These are phyloP conservation scores for Porites evermanni DNA, from an alignment of 92 coral and sea anemone genomes.

Conservation along the genomic window DNA sequence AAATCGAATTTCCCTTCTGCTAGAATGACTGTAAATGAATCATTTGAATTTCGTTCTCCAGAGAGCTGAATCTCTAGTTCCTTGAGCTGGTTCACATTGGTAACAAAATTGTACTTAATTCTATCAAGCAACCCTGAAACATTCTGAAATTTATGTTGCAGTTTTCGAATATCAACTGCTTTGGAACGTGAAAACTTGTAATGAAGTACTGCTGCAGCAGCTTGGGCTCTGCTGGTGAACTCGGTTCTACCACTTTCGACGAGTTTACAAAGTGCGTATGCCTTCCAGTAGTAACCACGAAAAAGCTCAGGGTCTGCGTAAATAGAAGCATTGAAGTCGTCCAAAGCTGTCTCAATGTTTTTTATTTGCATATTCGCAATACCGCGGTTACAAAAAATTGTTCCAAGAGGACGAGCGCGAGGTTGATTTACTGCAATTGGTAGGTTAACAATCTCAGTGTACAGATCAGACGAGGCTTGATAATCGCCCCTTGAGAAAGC, in stretches of 20 bases:
- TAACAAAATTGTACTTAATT: neutral
- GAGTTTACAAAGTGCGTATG: neutral
- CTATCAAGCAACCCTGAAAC: neutral
- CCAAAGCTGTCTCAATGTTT: neutral
- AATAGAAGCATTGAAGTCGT: neutral
- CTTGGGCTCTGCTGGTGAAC: neutral
- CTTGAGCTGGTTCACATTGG: neutral
- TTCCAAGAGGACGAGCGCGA: neutral
- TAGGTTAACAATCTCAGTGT: neutral
- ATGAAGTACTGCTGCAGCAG: neutral
- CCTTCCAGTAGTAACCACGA: neutral
- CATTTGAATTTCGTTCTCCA: neutral
- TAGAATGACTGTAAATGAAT: neutral
- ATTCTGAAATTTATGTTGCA: neutral
- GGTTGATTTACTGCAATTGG: too few species aligned
- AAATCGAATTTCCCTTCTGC: neutral
- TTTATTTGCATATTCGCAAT: neutral
- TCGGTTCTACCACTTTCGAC: neutral
- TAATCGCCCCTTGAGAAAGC: neutral
- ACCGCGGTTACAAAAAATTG: too few species aligned
- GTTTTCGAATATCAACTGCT: neutral
- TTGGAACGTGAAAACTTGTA: neutral
- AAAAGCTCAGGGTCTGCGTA: neutral
- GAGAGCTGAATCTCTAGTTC: neutral
- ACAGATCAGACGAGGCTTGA: neutral